These are phyloP conservation scores for Microcebus jonahi DNA, from an alignment of 2,113 vertebrate species.

Conservation along the genomic window DNA sequence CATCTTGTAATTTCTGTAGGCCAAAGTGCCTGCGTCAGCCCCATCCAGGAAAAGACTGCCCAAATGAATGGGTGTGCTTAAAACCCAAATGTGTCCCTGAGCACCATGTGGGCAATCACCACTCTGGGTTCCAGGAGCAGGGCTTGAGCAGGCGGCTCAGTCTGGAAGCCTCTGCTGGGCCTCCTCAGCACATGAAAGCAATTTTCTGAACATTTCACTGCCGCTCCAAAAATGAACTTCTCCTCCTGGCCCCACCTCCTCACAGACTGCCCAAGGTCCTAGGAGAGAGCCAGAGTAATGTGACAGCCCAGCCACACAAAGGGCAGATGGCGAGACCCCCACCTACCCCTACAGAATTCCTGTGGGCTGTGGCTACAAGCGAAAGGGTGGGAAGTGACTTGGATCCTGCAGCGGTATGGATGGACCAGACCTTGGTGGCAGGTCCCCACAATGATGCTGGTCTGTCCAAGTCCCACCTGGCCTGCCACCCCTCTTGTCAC, in stretches of 20 bases:
- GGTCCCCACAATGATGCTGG: background rate
- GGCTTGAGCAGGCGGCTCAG: background rate
- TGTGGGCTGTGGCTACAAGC: background rate
- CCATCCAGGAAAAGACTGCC: conserved; percentile 67
- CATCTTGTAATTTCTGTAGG: conserved; percentile 64
- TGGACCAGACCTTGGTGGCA: background rate
- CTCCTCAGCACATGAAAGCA: conserved; percentile 48
- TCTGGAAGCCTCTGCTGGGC: conserved; percentile 1
- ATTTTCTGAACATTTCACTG: conserved; percentile 31
- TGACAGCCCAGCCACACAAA: background rate
- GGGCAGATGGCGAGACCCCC: background rate
- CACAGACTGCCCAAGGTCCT: background rate
- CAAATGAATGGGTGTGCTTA: conserved; percentile 72
- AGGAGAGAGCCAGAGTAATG: background rate
- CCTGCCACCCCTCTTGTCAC: background rate
- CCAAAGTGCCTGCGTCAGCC: conserved; percentile 68
- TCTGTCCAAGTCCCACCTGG: background rate
- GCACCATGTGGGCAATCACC: background rate
- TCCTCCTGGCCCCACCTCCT: background rate
- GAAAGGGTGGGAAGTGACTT: background rate
- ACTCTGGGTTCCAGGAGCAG: conserved; percentile 24
- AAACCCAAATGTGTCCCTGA: conserved; percentile 45
- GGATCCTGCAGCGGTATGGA: background rate
- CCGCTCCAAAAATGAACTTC: conserved; percentile 31
- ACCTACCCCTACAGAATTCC: background rate